Evolutionary conservation across 30 jellyfish, hydroid and myxozoan species (phyloP).

Genomic region (Aurelia aurita): DNA sequence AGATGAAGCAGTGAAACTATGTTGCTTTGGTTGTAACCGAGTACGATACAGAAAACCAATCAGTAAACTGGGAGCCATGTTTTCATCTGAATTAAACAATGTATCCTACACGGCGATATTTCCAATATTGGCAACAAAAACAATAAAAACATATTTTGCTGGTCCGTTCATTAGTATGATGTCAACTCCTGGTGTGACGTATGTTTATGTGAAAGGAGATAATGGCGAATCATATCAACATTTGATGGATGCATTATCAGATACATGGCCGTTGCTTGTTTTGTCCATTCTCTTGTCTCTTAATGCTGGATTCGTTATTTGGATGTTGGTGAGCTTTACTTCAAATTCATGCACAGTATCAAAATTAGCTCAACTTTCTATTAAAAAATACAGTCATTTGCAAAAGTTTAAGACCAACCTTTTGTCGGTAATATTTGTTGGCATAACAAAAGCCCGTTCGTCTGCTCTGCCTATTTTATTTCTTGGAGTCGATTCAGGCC

Average conservation of each 20-base stretch:
- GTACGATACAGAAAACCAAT: slow-evolving; percentile 49
- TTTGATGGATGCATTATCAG: slow-evolving; percentile 39
- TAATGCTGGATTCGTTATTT: slow-evolving; percentile 63
- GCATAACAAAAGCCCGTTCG: no score
- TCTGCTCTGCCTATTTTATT: no score
- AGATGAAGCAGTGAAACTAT: slow-evolving; percentile 49
- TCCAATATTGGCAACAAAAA: slow-evolving; percentile 59
- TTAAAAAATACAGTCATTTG: neutral
- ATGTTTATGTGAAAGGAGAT: slow-evolving; percentile 19
- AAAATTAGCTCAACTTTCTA: no score
- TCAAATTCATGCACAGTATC: neutral
- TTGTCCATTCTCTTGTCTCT: slow-evolving; percentile 62
- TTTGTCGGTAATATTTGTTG: neutral
- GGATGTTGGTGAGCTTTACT: slow-evolving; percentile 58
- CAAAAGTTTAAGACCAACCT: neutral
- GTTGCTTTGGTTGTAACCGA: slow-evolving; percentile 76
- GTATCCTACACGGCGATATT: slow-evolving; percentile 58
- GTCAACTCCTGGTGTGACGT: slow-evolving; percentile 72
- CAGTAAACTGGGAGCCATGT: slow-evolving; percentile 55
- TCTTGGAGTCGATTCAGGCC: no score
- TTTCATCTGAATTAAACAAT: slow-evolving; percentile 14
- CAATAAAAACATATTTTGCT: slow-evolving; percentile 47
- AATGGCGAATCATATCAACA: slow-evolving; percentile 49
- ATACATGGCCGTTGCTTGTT: slow-evolving; percentile 72
- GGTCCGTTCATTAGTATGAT: slow-evolving; percentile 71